Base-by-base conservation (phyloP, 2,888 invertebrate genomes). In the Tiliacea citrago region DNA sequence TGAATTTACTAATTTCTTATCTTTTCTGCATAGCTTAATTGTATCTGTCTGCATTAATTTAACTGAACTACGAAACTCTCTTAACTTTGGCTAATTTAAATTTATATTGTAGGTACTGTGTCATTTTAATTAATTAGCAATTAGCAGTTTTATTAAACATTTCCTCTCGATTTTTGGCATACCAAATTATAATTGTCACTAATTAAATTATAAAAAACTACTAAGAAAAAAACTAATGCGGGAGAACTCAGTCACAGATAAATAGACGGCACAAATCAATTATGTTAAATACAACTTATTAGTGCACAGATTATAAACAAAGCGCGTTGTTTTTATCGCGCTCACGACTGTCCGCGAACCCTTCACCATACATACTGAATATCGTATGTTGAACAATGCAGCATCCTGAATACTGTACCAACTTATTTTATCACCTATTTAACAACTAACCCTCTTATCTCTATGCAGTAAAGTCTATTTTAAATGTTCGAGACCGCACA, bases 281-380 rank as follows among this genome's bases (percentile, higher is more conserved):
- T n/a, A 49, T 57, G 16, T 53, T 16, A 21, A 61, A 24, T 47
- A 42, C 0, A 39, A 60, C 60, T 55, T 61, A 58, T 60, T 12
- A 60, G 51, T 9, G 58, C 73, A 81, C 73, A 68, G 74, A 71
- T 80, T 65, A 74, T 47, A 74, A 69, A 81, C 24, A 42, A n/a
- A 51, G 6, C 29, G 39, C 73, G 60, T 62, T 71, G 39, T 81
- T 81, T 77, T 75, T 24, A 71, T 62, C 72, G 47, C 82, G 35
- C 53, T 66, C 66, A 81, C 82, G 81, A 78, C 83, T 77, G 61
- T n/a, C 67, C 84, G 47, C 78, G 74, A 67, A 79, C 76, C 60
- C 60, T 68, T 60, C 84, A 57, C 70, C 83, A 75, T 82, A 84
- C 85, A 80, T 79, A 90, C 90, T 90, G 88, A 77, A 51, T 80